These are phyloP conservation scores for Graptemys geographica DNA, from an alignment of 2,797 vertebrate genomes.

Conservation along the genomic window DNA sequence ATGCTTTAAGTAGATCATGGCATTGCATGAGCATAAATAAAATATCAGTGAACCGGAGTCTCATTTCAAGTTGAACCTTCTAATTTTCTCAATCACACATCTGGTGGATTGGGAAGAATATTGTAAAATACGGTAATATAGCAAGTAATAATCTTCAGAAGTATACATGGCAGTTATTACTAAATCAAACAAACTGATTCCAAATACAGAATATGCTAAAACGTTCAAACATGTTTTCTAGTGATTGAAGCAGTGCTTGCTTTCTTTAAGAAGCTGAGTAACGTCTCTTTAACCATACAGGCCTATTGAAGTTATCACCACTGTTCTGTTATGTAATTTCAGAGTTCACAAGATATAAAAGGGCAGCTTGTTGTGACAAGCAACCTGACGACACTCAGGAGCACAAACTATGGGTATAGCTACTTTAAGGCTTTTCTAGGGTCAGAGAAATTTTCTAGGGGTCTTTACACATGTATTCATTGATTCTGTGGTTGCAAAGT, in stretches of 20 bases:
- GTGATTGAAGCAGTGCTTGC: background rate
- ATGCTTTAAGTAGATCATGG: accelerated
- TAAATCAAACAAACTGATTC: background rate
- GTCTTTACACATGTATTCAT: background rate
- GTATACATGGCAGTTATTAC: background rate
- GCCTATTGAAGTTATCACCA: background rate
- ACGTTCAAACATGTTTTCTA: background rate
- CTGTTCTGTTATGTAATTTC: background rate
- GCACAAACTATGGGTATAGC: background rate
- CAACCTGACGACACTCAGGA: background rate
- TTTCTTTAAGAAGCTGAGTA: background rate
- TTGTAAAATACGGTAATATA: background rate
- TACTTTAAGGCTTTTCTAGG: conserved; percentile 5
- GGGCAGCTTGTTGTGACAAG: background rate
- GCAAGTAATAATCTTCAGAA: background rate
- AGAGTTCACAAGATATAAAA: conserved; percentile 6
- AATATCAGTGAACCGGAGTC: background rate
- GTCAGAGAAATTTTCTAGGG: background rate
- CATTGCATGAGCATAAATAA: too few species aligned
- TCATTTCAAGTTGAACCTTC: background rate
- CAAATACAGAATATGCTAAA: background rate
- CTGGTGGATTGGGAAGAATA: background rate
- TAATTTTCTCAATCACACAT: background rate
- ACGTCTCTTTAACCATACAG: background rate
- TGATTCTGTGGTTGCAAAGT: background rate